These are phyloP conservation scores for Leptopilina boulardi DNA, from an alignment of 1,140 invertebrate species.

Conservation along the genomic window DNA sequence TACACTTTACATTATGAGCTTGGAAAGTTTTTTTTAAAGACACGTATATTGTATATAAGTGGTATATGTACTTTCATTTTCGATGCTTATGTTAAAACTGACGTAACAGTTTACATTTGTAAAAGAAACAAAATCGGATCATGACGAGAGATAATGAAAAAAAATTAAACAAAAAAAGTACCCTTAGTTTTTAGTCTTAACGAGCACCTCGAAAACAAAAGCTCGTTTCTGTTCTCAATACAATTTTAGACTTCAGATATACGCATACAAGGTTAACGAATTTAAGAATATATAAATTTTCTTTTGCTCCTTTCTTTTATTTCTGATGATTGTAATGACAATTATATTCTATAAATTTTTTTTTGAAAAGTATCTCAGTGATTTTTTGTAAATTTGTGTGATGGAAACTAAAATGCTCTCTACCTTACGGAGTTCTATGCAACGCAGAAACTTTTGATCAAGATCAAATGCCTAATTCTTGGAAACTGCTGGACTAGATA, in stretches of 20 bases:
- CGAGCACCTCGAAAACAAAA: slow-evolving; percentile 28
- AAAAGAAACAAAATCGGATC: neutral
- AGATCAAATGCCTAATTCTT: no score
- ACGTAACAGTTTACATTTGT: neutral
- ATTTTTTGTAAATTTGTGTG: no score
- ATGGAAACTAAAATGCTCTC: no score
- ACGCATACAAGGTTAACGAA: slow-evolving; percentile 6
- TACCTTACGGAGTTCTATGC: no score
- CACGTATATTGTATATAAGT: no score
- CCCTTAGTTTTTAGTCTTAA: slow-evolving; percentile 15
- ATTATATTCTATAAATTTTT: neutral
- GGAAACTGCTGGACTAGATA: no score
- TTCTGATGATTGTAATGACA: neutral
- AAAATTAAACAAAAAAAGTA: neutral
- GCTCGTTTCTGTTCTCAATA: neutral
- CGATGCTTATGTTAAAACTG: neutral
- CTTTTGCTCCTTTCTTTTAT: neutral
- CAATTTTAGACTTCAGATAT: neutral
- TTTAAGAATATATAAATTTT: neutral
- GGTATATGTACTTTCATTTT: no score
- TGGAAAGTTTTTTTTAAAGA: neutral
- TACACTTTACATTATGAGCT: neutral
- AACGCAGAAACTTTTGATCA: no score
- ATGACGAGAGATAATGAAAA: neutral
- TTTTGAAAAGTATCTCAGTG: no score